Evolutionary conservation across 2,888 invertebrate genomes (phyloP).

Genomic region (Agriotes lineatus): DNA sequence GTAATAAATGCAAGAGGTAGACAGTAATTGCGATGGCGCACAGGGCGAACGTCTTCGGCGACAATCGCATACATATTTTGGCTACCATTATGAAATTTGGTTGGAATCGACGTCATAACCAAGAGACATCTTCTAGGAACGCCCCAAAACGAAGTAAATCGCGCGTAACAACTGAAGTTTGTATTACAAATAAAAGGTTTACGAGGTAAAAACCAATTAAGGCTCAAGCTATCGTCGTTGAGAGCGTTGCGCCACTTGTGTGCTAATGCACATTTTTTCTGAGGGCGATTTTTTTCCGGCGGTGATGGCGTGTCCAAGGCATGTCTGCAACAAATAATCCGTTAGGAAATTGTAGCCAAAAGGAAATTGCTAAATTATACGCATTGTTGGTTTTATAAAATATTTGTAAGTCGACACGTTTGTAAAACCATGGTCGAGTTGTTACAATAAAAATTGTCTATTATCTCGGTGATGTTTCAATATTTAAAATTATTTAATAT

Average conservation of each 20-base stretch:
- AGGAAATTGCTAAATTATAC: too few relatives aligned
- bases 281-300: slow-evolving; percentile 44
- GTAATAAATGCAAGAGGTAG: slow-evolving; percentile 65
- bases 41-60: slow-evolving; percentile 64
- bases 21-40: slow-evolving; percentile 63
- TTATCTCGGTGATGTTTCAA: too few relatives aligned
- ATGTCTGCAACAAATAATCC: slow-evolving; percentile 51
- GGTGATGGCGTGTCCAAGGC: slow-evolving; percentile 50
- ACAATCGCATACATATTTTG: slow-evolving; percentile 62
- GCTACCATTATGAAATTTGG: slow-evolving; percentile 50
- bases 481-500: too few relatives aligned
- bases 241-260: slow-evolving; percentile 18
- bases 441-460: too few relatives aligned
- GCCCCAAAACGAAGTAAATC: slow-evolving; percentile 11
- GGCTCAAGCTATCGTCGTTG: slow-evolving; percentile 24
- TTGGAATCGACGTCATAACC: slow-evolving; percentile 16
- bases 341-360: not conserved
- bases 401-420: too few relatives aligned
- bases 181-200: slow-evolving; percentile 36
- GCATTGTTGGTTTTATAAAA: too few relatives aligned
- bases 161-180: slow-evolving; percentile 34
- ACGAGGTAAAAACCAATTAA: slow-evolving; percentile 36
- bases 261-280: slow-evolving; percentile 33
- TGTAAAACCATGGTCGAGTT: too few relatives aligned
- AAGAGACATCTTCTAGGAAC: slow-evolving; percentile 22